phyloP scores from a whole-genome alignment of 2,113 vertebrate species.

The Hassar affinis region DNA sequence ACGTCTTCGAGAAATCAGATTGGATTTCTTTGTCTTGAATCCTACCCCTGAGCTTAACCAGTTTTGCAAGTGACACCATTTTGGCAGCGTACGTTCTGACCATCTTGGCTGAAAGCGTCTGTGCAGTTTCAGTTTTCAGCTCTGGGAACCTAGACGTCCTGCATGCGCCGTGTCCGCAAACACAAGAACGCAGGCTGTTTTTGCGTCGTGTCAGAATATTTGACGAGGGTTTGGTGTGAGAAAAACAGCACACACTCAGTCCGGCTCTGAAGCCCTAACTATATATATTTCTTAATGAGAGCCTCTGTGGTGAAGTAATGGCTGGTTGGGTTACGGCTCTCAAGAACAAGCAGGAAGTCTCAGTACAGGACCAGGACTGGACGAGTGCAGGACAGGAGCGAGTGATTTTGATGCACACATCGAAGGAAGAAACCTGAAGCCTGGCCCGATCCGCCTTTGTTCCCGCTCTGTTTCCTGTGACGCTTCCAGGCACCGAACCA shows the following conservation, averaged over 20 bases:
- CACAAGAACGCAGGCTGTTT: constrained; percentile 42
- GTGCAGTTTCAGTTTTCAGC: constrained; percentile 38
- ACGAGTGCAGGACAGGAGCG: constrained; percentile 10
- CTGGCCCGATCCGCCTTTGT: constrained; percentile 30
- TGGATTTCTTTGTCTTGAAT: background rate
- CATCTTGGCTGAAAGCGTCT: constrained; percentile 1
- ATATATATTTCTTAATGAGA: constrained; percentile 81
- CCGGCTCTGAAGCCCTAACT: constrained; percentile 68
- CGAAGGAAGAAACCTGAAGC: constrained; percentile 2
- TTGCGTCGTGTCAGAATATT: constrained; percentile 40
- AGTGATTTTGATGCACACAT: background rate
- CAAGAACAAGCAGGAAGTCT: constrained; percentile 68
- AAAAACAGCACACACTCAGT: constrained; percentile 57
- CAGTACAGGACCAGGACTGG: constrained; percentile 49
- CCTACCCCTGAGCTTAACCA: background rate
- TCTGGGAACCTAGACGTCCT: constrained; percentile 44
- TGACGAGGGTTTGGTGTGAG: constrained; percentile 63
- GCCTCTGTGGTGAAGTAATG: constrained; percentile 74
- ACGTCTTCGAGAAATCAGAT: no score
- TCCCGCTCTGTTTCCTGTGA: constrained; percentile 41
- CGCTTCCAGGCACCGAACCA: constrained; percentile 39
- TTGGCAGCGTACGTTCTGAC: background rate
- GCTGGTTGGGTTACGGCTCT: constrained; percentile 66
- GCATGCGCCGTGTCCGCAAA: constrained; percentile 45
- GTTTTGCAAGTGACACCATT: background rate